phyloP scores from a whole-genome alignment of 2,797 vertebrate species.

The Podargus strigoides region DNA sequence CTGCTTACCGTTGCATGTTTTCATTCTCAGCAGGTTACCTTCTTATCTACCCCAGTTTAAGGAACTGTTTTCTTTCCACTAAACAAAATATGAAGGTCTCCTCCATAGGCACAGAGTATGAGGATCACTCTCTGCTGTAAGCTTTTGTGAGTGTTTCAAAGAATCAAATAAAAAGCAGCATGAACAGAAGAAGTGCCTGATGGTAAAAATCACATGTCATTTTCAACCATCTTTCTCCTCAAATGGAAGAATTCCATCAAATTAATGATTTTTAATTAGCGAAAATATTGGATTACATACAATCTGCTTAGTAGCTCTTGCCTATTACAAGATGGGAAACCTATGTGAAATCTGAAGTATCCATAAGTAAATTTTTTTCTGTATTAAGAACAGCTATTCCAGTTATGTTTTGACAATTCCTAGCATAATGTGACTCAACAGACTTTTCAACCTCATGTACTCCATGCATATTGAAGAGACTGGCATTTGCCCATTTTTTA shows the following conservation, averaged over 20 bases:
- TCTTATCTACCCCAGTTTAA: background rate
- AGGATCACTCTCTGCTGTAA: background rate
- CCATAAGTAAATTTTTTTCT: background rate
- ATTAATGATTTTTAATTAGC: background rate
- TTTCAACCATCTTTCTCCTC: background rate
- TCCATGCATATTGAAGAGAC: background rate
- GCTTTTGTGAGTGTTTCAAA: background rate
- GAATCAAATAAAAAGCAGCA: background rate
- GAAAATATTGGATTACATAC: background rate
- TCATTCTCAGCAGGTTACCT: background rate
- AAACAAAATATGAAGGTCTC: background rate
- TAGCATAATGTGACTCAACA: background rate
- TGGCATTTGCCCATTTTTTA: background rate
- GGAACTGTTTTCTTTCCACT: background rate
- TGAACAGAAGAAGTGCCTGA: background rate
- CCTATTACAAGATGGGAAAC: background rate
- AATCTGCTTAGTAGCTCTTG: background rate
- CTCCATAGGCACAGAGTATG: background rate
- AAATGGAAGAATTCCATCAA: background rate
- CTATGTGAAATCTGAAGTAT: background rate
- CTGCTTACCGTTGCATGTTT: background rate
- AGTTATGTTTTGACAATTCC: background rate
- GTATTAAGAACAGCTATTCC: background rate
- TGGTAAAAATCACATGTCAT: background rate
- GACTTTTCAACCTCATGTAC: background rate